phyloP scores from a whole-genome alignment of 1,140 invertebrate species.

The Trachymyrmex cornetzi region DNA sequence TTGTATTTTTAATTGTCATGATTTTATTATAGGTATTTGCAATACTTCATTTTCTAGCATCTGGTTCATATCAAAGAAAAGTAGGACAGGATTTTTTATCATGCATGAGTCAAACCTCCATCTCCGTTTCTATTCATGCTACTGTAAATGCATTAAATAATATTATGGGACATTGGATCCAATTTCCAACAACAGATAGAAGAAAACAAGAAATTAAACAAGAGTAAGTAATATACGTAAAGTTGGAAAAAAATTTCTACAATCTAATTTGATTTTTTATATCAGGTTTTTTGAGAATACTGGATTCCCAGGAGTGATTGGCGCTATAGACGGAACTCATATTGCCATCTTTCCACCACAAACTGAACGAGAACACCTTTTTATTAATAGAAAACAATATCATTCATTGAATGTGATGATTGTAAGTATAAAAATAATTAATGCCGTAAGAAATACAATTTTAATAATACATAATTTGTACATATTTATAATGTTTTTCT shows the following conservation, averaged over 20 bases:
- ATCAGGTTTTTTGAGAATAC: constrained; percentile 25
- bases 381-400: neutral
- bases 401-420: constrained; percentile 27
- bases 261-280: neutral
- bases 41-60: constrained; percentile 17
- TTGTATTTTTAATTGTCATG: neutral
- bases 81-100: constrained; percentile 1
- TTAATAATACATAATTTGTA: too few species aligned
- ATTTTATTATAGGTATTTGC: constrained; percentile 23
- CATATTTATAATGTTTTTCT: neutral
- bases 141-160: constrained; percentile 19
- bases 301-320: constrained; percentile 23
- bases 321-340: neutral
- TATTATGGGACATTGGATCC: constrained; percentile 8
- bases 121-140: neutral
- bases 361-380: neutral
- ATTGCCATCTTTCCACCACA: constrained; percentile 3
- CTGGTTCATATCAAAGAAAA: constrained; percentile 17
- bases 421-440: neutral
- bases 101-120: constrained; percentile 13
- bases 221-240: neutral
- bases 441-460: too few species aligned
- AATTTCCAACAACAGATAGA: constrained; percentile 10
- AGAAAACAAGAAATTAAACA: constrained; percentile 35
- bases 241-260: neutral